Evolutionary conservation across 1,140 invertebrate genomes (phyloP).

Genomic region (Paraescarpia echinospica): DNA sequence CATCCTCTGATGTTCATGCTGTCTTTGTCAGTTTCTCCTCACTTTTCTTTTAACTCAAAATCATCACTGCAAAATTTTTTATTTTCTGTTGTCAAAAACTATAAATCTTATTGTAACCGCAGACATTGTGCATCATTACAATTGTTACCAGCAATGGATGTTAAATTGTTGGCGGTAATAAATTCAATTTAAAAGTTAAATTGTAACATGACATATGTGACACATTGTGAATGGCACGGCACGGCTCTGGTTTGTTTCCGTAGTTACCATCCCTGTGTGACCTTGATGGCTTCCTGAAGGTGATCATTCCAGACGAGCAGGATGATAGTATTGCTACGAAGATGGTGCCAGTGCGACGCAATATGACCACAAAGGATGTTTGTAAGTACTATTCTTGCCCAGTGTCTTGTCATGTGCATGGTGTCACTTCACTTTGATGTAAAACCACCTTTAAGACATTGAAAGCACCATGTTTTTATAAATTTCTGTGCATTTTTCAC

Average conservation of each 20-base stretch:
- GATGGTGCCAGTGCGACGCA: constrained; percentile 85
- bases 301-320: constrained; percentile 88
- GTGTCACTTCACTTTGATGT: not conserved
- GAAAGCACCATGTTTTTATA: not conserved
- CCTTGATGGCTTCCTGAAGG: constrained; percentile 77
- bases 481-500: not conserved
- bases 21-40: no score
- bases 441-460: not conserved
- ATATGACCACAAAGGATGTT: constrained; percentile 87
- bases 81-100: no score
- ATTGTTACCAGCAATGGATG: no score
- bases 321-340: constrained; percentile 87
- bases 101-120: not conserved
- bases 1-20: no score
- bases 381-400: constrained; percentile 60
- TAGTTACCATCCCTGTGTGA: constrained; percentile 61
- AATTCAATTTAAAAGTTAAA: no score
- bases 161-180: no score
- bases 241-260: not conserved
- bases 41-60: no score
- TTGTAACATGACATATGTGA: no score
- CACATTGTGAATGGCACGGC: no score
- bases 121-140: not conserved
- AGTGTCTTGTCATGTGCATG: not conserved
- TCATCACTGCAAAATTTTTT: no score